Conservation (phyloP, 1,140 invertebrate species). For the Bombus vancouverensis region DNA sequence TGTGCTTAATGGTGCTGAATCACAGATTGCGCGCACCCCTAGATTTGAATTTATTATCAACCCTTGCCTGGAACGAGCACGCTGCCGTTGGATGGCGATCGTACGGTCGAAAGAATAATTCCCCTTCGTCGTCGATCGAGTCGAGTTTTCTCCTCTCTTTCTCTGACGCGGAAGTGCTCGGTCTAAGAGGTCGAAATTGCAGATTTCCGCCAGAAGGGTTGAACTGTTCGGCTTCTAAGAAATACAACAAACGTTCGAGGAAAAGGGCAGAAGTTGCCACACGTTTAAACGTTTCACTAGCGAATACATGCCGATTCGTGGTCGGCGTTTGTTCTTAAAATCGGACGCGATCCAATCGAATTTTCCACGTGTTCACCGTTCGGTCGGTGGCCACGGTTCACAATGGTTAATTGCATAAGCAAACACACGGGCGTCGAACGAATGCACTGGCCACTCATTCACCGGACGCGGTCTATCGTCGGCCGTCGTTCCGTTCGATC, state of each 20-base stretch:
- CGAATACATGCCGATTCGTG: background rate
- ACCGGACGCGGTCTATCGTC: constrained; percentile 65
- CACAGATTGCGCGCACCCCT: constrained; percentile 81
- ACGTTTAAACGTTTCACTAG: background rate
- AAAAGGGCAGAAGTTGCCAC: background rate
- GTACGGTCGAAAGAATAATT: constrained; percentile 70
- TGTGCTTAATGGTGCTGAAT: constrained; percentile 82
- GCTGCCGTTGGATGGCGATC: constrained; percentile 65
- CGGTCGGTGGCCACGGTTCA: background rate
- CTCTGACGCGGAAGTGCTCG: background rate
- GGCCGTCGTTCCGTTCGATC: constrained; percentile 66
- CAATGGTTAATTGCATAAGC: constrained; percentile 61
- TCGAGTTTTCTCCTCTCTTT: background rate
- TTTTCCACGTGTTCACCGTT: background rate
- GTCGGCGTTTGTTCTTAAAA: background rate
- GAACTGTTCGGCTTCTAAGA: background rate
- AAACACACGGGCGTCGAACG: constrained; percentile 58
- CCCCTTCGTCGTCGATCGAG: constrained; percentile 56
- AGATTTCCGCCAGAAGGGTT: constrained; percentile 32
- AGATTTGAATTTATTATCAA: constrained; percentile 80
- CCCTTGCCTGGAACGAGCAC: constrained; percentile 74
- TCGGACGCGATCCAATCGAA: background rate
- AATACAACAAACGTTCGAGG: too few relatives aligned
- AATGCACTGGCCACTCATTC: constrained; percentile 58
- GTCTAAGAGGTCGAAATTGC: constrained; percentile 31